Conservation (phyloP, 2,797 vertebrate genomes). For the Typhlichthys eigenmanni region DNA sequence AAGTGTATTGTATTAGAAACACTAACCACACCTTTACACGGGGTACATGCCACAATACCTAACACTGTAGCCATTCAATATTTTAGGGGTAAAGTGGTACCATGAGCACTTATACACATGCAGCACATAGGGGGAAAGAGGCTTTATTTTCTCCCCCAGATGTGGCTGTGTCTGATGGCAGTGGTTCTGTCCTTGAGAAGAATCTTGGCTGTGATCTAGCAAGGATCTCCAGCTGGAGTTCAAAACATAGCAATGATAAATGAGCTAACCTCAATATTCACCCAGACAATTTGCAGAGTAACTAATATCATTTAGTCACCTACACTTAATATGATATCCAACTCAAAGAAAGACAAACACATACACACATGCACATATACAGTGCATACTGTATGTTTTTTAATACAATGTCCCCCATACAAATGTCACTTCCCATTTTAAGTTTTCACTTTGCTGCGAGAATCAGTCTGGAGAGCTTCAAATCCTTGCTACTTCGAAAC, state of each 20-base stretch:
- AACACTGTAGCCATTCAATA: conserved; percentile 9
- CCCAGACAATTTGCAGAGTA: conserved; percentile 19
- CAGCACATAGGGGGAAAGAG: conserved; percentile 50
- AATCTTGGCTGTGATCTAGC: conserved; percentile 45
- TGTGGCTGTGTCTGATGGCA: conserved; percentile 61
- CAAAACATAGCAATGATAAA: conserved; percentile 60
- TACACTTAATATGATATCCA: conserved; percentile 2
- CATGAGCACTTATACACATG: too few species aligned
- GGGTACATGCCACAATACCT: background rate
- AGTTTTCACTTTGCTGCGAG: too few species aligned
- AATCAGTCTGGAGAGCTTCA: too few species aligned
- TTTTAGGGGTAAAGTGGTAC: too few species aligned
- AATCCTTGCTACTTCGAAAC: too few species aligned
- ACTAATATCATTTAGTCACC: conserved; percentile 22
- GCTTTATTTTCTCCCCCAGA: conserved; percentile 65
- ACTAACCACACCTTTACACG: background rate
- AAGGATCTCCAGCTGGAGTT: conserved; percentile 43
- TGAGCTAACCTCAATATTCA: conserved; percentile 44
- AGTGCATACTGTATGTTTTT: too few species aligned
- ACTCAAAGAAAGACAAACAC: background rate
- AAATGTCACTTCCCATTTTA: too few species aligned
- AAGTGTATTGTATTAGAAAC: too few species aligned
- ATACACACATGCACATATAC: too few species aligned
- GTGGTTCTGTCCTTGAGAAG: conserved; percentile 38
- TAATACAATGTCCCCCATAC: too few species aligned